A percentile compares a stretch with the other conserved stretches of the same genome.
phyloP scores from a whole-genome alignment of 2,113 vertebrate genomes.

The Shinisaurus crocodilurus region DNA sequence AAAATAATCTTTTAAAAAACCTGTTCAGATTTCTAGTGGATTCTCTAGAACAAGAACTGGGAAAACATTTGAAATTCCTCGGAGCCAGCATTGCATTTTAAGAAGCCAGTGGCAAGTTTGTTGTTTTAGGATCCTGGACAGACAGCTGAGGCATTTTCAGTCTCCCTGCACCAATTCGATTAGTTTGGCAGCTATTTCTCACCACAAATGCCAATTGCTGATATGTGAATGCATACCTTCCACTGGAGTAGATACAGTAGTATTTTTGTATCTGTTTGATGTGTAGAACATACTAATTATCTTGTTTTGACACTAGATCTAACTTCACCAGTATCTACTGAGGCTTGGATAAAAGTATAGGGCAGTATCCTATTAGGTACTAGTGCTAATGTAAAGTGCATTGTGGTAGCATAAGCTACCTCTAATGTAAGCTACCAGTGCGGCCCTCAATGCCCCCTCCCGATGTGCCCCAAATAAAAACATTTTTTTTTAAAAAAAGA shows the following conservation, averaged over 20 bases:
- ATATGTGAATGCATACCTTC: neutral
- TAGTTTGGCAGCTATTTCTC: neutral
- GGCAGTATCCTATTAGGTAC: no score
- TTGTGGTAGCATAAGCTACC: no score
- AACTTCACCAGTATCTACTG: no score
- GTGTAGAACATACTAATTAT: neutral
- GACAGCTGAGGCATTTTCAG: conserved; percentile 71
- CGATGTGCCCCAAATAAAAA: no score
- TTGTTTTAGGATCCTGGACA: neutral
- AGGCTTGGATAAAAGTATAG: neutral
- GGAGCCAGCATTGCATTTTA: neutral
- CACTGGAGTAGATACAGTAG: neutral
- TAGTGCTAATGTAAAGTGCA: no score
- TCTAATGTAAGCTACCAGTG: no score
- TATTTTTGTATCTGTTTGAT: neutral
- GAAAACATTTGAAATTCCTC: neutral
- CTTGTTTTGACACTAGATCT: neutral
- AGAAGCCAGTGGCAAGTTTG: neutral
- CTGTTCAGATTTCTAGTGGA: conserved; percentile 32
- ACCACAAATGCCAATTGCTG: neutral
- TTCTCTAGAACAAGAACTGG: neutral
- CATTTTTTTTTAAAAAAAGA: no score
- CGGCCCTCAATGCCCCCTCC: no score
- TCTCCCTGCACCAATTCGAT: neutral
- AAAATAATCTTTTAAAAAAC: conserved; percentile 63